phyloP scores from a whole-genome alignment of 2,888 invertebrate genomes.

The Steromphala cineraria region DNA sequence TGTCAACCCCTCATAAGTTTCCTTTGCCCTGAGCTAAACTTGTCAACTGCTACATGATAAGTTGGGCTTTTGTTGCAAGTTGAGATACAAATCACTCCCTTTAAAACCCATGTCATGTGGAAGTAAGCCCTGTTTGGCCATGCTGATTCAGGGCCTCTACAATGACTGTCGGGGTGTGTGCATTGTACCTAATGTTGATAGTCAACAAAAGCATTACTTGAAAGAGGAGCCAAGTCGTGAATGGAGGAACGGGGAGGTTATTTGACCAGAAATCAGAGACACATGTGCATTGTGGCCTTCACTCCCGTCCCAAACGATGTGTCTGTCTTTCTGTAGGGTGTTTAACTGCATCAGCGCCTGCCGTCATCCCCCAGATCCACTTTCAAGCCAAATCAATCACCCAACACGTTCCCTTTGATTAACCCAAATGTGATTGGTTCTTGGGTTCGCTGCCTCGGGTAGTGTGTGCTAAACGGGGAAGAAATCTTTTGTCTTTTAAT shows the following conservation, averaged over 20 bases:
- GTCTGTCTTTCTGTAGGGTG: neutral
- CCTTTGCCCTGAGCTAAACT: conserved; percentile 4
- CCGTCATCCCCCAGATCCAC: neutral
- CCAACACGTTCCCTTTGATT: neutral
- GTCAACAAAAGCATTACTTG: conserved; percentile 25
- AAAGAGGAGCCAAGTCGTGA: conserved; percentile 6
- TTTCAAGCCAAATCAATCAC: conserved; percentile 2
- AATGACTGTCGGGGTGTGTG: conserved; percentile 4
- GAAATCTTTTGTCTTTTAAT: conserved; percentile 21
- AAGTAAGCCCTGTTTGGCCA: conserved; percentile 12
- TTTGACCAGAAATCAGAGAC: conserved; percentile 21
- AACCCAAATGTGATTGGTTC: conserved; percentile 17
- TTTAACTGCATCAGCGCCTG: neutral
- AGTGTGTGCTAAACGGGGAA: neutral
- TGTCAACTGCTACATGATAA: neutral
- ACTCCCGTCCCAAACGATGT: neutral
- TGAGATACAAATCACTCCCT: conserved; percentile 13
- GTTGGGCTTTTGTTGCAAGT: conserved; percentile 12
- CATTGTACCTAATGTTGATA: conserved; percentile 17
- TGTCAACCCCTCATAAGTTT: neutral
- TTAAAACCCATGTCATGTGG: conserved; percentile 18
- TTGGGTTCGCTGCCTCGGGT: conserved; percentile 10
- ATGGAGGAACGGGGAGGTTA: conserved; percentile 13
- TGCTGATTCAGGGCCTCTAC: conserved; percentile 15
- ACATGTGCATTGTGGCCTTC: neutral